A percentile compares a stretch with the other conserved stretches of the same genome.
Conservation (phyloP, 2,888 invertebrate genomes). For the Patella caerulea region DNA sequence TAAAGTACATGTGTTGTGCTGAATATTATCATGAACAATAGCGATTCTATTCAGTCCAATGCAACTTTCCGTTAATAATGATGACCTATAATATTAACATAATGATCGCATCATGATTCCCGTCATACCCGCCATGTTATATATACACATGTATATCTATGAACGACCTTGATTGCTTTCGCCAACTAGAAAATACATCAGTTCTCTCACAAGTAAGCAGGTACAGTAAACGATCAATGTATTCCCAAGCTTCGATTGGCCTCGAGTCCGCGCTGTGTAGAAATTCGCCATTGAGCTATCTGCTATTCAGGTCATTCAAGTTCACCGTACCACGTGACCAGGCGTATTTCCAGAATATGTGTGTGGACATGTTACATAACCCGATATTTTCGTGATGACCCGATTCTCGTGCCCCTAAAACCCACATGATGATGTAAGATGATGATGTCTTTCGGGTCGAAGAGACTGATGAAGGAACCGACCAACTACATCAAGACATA, state of each 20-base stretch:
- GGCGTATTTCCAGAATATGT: constrained; percentile 12
- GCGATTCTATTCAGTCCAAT: no score
- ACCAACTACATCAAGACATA: neutral
- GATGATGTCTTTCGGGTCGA: neutral
- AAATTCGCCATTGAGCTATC: constrained; percentile 2
- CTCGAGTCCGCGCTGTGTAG: neutral
- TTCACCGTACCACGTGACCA: constrained; percentile 30
- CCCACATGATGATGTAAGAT: constrained; percentile 22
- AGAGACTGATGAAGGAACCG: neutral
- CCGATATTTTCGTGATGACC: constrained; percentile 22
- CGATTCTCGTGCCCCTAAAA: constrained; percentile 14
- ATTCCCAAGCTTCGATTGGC: neutral
- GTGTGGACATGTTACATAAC: constrained; percentile 32
- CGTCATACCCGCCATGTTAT: no score
- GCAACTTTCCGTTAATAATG: no score
- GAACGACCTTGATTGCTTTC: neutral
- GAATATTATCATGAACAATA: no score
- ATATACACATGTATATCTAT: no score
- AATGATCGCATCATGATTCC: no score
- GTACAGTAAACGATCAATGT: neutral
- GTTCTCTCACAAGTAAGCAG: neutral
- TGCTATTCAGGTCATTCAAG: constrained; percentile 26
- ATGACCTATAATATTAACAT: no score
- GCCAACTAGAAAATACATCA: neutral
- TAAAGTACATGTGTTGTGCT: no score